Conservation (phyloP, 2,797 vertebrate species). For the Gymnoscopelus microlampas region DNA sequence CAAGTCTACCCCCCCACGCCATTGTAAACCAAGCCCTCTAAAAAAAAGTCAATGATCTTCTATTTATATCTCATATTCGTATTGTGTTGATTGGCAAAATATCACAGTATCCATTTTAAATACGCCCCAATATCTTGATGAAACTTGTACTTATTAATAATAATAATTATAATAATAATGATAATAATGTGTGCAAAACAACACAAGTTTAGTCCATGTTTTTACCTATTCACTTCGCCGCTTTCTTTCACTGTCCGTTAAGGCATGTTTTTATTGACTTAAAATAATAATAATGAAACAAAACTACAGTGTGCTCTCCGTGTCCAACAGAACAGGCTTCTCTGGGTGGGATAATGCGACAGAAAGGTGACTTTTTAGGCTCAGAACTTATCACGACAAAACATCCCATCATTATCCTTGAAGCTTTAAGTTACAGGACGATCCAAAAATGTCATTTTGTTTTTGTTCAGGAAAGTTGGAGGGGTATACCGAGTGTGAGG, state of each 20-base stretch:
- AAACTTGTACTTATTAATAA: conserved; percentile 11
- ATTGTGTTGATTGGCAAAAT: too few relatives aligned
- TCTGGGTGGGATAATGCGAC: conserved; percentile 36
- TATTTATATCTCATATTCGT: conserved; percentile 19
- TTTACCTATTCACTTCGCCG: conserved; percentile 23
- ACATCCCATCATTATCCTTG: conserved; percentile 31
- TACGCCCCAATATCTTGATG: conserved; percentile 38
- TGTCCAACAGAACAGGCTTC: conserved; percentile 38
- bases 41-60: conserved; percentile 42
- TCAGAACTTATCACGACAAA: conserved; percentile 21
- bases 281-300: conserved; percentile 5
- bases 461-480: conserved; percentile 31
- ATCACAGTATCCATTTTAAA: conserved; percentile 45
- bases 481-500: conserved; percentile 44
- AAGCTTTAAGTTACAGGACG: conserved; percentile 28
- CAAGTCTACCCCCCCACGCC: conserved; percentile 15
- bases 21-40: conserved; percentile 50
- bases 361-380: conserved; percentile 22
- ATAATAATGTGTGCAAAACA: conserved; percentile 47
- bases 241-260: conserved; percentile 23
- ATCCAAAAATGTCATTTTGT: conserved; percentile 16
- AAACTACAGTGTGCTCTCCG: conserved; percentile 29
- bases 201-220: conserved; percentile 42
- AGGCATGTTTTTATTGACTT: conserved; percentile 39
- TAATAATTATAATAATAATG: conserved; percentile 21